Conservation (phyloP, 2,888 invertebrate genomes). For the Julus scandinavius region DNA sequence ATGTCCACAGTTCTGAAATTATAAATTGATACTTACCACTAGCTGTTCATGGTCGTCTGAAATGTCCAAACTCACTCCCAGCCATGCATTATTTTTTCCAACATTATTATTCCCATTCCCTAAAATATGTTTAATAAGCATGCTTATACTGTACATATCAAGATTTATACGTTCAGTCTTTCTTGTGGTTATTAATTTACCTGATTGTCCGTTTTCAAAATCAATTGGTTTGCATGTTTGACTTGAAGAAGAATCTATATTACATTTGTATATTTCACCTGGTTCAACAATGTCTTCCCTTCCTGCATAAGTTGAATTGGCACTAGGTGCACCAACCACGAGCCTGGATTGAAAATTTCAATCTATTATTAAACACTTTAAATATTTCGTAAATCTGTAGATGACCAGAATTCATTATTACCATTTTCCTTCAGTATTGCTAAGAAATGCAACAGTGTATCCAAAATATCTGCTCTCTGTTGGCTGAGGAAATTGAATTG, state of each 20-base stretch:
- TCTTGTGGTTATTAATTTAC: background rate
- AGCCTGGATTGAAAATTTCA: slow-evolving; percentile 64
- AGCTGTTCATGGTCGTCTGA: slow-evolving; percentile 16
- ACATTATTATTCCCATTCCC: background rate
- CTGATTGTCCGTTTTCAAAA: background rate
- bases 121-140: background rate
- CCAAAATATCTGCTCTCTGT: slow-evolving; percentile 4
- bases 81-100: slow-evolving; percentile 33
- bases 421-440: background rate
- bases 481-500: background rate
- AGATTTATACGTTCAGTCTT: background rate
- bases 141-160: background rate
- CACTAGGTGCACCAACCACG: slow-evolving; percentile 70
- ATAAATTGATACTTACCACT: slow-evolving; percentile 28
- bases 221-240: background rate
- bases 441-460: slow-evolving; percentile 31
- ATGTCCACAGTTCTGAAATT: too few relatives aligned
- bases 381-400: background rate
- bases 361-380: background rate
- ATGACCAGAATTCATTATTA: background rate
- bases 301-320: slow-evolving; percentile 67
- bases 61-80: slow-evolving; percentile 54
- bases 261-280: slow-evolving; percentile 71
- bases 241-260: slow-evolving; percentile 56
- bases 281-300: slow-evolving; percentile 67